phyloP scores from a whole-genome alignment of 2,888 invertebrate genomes.

The Pterostichus niger region DNA sequence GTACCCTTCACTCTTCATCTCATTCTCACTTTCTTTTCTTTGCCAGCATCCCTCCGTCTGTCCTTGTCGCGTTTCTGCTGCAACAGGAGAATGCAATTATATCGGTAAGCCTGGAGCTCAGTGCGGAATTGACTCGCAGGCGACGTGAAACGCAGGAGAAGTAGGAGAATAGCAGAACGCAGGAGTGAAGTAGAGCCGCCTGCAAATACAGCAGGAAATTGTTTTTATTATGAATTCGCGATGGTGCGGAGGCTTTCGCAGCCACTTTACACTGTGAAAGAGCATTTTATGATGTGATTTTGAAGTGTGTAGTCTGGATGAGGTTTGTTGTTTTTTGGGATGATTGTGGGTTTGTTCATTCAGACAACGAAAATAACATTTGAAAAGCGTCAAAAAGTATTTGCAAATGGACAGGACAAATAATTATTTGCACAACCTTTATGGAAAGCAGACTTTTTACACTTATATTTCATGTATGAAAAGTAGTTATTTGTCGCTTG shows the following conservation, averaged over 20 bases:
- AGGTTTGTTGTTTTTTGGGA: no score
- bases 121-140: constrained; percentile 16
- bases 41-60: neutral
- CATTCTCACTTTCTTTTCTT: neutral
- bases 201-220: constrained; percentile 54
- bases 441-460: no score
- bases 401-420: no score
- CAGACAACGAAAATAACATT: no score
- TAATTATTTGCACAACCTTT: no score
- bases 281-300: constrained; percentile 32
- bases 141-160: no score
- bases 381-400: no score
- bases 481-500: no score
- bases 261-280: constrained; percentile 30
- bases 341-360: neutral
- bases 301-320: neutral
- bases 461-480: no score
- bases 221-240: constrained; percentile 53
- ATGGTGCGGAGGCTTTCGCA: neutral
- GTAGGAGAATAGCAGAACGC: constrained; percentile 7
- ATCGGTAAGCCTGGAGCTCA: constrained; percentile 25
- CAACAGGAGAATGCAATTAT: constrained; percentile 52
- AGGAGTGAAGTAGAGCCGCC: constrained; percentile 31
- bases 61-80: neutral
- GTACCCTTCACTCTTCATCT: neutral